Conservation (phyloP, 1,140 invertebrate species). For the Physella acuta region DNA sequence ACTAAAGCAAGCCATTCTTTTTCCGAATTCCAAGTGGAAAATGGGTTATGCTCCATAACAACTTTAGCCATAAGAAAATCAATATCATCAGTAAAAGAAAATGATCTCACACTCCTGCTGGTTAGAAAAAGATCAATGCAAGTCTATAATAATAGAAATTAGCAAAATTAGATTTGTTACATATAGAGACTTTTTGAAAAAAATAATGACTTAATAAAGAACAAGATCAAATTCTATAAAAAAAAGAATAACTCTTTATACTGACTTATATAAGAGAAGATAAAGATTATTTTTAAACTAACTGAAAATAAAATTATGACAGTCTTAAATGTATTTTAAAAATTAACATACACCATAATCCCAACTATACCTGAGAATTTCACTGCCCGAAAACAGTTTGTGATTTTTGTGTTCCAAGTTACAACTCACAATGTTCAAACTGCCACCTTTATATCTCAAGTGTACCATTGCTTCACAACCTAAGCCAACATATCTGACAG, state of each 20-base stretch:
- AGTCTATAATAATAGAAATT: too few relatives aligned
- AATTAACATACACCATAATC: too few relatives aligned
- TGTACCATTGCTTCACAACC: conserved; percentile 25
- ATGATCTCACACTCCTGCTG: conserved; percentile 17
- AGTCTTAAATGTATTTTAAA: too few relatives aligned
- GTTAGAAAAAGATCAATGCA: too few relatives aligned
- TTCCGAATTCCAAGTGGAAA: conserved; percentile 14
- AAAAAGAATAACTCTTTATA: too few relatives aligned
- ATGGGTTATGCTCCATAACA: conserved; percentile 23
- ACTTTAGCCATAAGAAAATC: conserved; percentile 21
- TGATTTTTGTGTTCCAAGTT: conserved; percentile 23
- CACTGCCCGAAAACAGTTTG: conserved; percentile 7
- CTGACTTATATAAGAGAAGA: too few relatives aligned
- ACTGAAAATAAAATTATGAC: too few relatives aligned
- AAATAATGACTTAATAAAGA: too few relatives aligned
- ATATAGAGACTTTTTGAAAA: too few relatives aligned
- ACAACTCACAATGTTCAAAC: conserved; percentile 19
- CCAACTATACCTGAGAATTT: conserved; percentile 11
- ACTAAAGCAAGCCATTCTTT: conserved; percentile 17
- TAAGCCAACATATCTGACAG: conserved; percentile 20
- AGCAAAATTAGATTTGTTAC: too few relatives aligned
- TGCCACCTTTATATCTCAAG: conserved; percentile 11
- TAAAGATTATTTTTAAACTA: too few relatives aligned
- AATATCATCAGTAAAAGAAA: conserved; percentile 24
- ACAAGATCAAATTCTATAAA: too few relatives aligned